Base-by-base conservation (phyloP, 2,888 invertebrate genomes). In the Melieria picta region DNA sequence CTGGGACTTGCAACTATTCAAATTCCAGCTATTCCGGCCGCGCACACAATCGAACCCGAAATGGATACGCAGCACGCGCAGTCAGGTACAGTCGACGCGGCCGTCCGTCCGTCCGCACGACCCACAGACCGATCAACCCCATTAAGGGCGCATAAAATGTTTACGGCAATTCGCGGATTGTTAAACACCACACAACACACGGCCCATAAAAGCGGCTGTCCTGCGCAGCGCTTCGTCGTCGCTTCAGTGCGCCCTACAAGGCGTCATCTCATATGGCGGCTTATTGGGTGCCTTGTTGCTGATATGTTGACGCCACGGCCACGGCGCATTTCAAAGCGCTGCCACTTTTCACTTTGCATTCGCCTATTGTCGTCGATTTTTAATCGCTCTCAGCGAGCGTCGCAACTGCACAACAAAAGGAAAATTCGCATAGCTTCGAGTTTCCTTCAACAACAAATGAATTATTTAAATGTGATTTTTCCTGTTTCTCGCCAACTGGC, bases 351-450 rank as follows among this genome's bases (percentile, higher is more conserved):
- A 30, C 30, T 30, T 30, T 65, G 63, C 64, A 55, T 58, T 69
- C 68, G 16, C 65, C n/a, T 63, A 69, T 71, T 70, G 72, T 72
- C 77, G 58, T 63, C 52, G 77, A 72, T 77, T 81, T 82, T 82
- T 82, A 82, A 82, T 81, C 81, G 81, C 83, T 82, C 77, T 76
- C 66, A 77, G 77, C 79, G 71, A 81, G 77, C 72, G 69, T 30
- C 13, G 66, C 74, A 16, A 16, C 74, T 76, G 68, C 67, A 68
- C 70, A 73, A 67, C 74, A 71, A 71, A 77, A 66, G 64, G 50
- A 65, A 73, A 65, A 56, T 60, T 71, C 48, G 45, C 11, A 57
- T 52, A 58, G 45, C 16, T 50, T 42, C 58, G 45, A 10, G 60
- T 13, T 66, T 72, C 45, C 43, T 47, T 52, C 62, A 52, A 30